These are phyloP conservation scores for Acleris laterana DNA, from an alignment of 2,888 invertebrate genomes.

Conservation along the genomic window DNA sequence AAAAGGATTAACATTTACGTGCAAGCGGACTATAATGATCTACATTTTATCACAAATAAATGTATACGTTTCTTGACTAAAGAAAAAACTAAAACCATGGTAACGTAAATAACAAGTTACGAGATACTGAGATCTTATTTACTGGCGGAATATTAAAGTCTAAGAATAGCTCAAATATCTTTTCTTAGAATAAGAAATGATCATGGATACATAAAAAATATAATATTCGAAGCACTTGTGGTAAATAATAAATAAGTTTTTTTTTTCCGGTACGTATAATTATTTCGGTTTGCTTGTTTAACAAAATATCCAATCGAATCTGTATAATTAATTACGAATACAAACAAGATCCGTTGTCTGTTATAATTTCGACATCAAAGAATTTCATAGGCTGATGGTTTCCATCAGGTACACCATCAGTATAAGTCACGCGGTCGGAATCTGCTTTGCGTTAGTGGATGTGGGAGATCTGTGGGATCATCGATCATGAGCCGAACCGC, in stretches of 20 bases:
- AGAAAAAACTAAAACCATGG: too few species aligned
- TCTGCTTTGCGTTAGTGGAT: slow-evolving; percentile 60
- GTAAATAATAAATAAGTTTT: neutral
- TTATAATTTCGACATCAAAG: slow-evolving; percentile 63
- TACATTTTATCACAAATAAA: too few species aligned
- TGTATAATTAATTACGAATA: slow-evolving; percentile 16
- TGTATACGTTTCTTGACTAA: too few species aligned
- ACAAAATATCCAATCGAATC: slow-evolving; percentile 21
- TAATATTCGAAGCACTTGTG: too few species aligned
- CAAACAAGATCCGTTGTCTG: slow-evolving; percentile 26
- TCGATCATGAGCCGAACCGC: slow-evolving; percentile 55
- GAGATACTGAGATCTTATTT: too few species aligned
- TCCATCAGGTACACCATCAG: slow-evolving; percentile 57
- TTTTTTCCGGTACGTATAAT: neutral
- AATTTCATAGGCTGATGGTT: slow-evolving; percentile 55
- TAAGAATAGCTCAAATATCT: too few species aligned
- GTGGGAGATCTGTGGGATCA: slow-evolving; percentile 60
- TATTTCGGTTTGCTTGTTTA: slow-evolving; percentile 8
- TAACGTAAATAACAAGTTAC: too few species aligned
- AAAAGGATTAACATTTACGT: too few species aligned
- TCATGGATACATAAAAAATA: too few species aligned
- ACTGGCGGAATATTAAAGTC: too few species aligned
- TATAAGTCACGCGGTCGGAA: slow-evolving; percentile 52
- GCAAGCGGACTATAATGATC: too few species aligned
- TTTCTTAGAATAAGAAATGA: too few species aligned